These are phyloP conservation scores for Xylota segnis DNA, from an alignment of 2,888 invertebrate genomes.

Conservation along the genomic window DNA sequence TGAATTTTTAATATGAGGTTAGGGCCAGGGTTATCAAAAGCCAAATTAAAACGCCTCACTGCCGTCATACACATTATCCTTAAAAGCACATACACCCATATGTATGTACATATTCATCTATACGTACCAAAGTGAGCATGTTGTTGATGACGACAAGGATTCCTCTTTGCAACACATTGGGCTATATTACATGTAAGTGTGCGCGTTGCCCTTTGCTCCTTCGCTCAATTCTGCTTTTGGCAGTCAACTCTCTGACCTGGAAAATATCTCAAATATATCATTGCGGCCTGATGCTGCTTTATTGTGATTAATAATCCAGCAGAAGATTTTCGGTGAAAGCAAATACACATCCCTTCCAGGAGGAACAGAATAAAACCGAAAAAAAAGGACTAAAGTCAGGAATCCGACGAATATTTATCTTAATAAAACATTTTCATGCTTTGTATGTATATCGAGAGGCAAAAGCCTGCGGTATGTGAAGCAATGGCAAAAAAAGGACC, in stretches of 20 bases:
- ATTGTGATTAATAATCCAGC: constrained; percentile 74
- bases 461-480: constrained; percentile 15
- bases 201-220: constrained; percentile 29
- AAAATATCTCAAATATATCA: constrained; percentile 71
- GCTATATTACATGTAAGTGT: neutral
- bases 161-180: constrained; percentile 28
- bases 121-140: neutral
- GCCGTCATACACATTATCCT: constrained; percentile 52
- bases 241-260: constrained; percentile 64
- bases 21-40: constrained; percentile 50
- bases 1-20: constrained; percentile 56
- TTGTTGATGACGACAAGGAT: constrained; percentile 45
- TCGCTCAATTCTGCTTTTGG: constrained; percentile 57
- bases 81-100: constrained; percentile 38
- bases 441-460: constrained; percentile 50
- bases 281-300: constrained; percentile 71
- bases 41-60: constrained; percentile 61
- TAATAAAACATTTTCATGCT: constrained; percentile 73
- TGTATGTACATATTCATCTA: neutral
- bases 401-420: constrained; percentile 70
- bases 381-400: constrained; percentile 56
- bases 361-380: constrained; percentile 9
- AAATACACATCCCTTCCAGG: constrained; percentile 30
- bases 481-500: constrained; percentile 49
- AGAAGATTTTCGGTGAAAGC: constrained; percentile 53